Base-by-base conservation (phyloP, 2,888 invertebrate species). In the Agrotis exclamationis region DNA sequence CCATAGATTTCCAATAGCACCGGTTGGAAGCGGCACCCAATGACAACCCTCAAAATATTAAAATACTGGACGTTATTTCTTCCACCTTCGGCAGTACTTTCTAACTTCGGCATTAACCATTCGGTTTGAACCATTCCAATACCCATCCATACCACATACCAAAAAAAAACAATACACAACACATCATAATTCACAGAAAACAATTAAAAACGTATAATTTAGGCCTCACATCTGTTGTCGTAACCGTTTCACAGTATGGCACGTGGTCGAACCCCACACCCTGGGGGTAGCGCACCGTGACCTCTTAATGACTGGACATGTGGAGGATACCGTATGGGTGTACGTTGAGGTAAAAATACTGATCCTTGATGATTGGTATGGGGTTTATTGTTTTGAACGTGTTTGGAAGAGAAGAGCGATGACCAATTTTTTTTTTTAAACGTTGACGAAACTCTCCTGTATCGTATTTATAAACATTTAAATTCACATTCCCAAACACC, bases 161-260 rank as follows among this genome's bases (percentile, higher is more conserved):
- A 63, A 67, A n/a, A 11, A 69, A 60, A 83, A 89, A 87, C 86
- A 85, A 87, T 87, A 66, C 84, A 87, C 86, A 87, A 82, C 85
- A 85, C 89, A 88, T 83, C 82, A 88, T 90, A 90, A 91, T 85
- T 89, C 88, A 89, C 87, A 53, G 84, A 86, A 87, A 90, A 90
- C 91, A 91, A 92, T 92, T 91, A 92, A 88, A 90, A 85, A 84
- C 84, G 83, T 83, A 85, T 82, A 83, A 83, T 81, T 81, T 85
- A 62, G 65, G 80, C 80, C 74, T 76, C 76, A 90, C 91, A 89
- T 89, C 91, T 92, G 87, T 74, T 71, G 74, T 74, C 70, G 74
- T 85, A 91, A 92, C 91, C 90, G 91, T 86, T 88, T 85, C 77
- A 82, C 91, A 92, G 87, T 91, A 92, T 92, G 91, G 88, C 91